A percentile compares a stretch with the other conserved stretches of the same genome.
phyloP scores from a whole-genome alignment of 2,113 vertebrate genomes.

The Eretmodus cyanostictus region DNA sequence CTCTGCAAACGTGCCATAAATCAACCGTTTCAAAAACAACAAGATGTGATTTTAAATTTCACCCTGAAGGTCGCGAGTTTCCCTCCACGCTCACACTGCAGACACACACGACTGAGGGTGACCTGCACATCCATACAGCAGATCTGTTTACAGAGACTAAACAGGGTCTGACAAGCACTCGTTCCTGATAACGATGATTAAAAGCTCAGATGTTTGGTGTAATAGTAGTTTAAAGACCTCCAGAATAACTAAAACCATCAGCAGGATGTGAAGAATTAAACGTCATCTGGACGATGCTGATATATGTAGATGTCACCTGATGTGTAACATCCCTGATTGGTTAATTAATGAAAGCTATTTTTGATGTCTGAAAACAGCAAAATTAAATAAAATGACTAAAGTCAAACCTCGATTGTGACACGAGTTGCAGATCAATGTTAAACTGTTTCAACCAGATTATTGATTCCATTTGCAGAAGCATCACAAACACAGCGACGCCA shows the following conservation, averaged over 20 bases:
- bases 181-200: neutral
- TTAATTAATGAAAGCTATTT: neutral
- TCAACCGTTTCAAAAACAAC: neutral
- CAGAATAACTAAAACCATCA: neutral
- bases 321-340: neutral
- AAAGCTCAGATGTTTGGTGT: neutral
- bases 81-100: neutral
- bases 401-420: neutral
- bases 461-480: neutral
- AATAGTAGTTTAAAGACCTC: neutral
- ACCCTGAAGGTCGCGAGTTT: neutral
- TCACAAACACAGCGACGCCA: neutral
- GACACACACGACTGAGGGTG: neutral
- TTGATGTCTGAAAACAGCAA: neutral
- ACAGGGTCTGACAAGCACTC: neutral
- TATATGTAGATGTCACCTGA: neutral
- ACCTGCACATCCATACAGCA: fast-evolving
- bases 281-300: fast-evolving
- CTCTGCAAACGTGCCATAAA: neutral
- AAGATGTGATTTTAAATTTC: neutral
- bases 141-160: neutral
- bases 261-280: neutral
- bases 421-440: neutral
- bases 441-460: neutral
- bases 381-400: neutral